Evolutionary conservation across 92 coral and sea anemone species (phyloP).

Genomic region (Parazoanthus swiftii): DNA sequence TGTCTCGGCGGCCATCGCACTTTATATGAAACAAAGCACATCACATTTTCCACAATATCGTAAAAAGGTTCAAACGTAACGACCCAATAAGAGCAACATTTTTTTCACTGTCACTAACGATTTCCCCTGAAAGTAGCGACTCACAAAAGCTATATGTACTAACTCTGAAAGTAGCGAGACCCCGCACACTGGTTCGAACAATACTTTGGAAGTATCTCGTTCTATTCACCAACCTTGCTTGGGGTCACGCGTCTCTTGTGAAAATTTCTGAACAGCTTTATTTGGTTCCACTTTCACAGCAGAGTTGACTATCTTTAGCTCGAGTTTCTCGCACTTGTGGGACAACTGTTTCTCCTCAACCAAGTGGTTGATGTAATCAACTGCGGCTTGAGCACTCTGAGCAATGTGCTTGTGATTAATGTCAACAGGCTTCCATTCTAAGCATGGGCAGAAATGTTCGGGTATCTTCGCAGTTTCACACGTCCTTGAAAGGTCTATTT

Average conservation of each 20-base stretch:
- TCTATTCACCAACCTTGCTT: constrained; percentile 9
- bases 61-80: no score
- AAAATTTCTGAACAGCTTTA: constrained; percentile 46
- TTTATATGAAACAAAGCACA: no score
- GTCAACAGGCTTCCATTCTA: constrained; percentile 54
- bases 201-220: no score
- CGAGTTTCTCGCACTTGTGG: constrained; percentile 41
- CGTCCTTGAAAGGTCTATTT: constrained; percentile 46
- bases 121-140: no score
- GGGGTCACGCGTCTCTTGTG: constrained; percentile 28
- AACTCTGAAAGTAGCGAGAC: no score
- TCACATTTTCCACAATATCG: no score
- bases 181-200: no score
- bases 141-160: no score
- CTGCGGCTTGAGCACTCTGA: constrained; percentile 39
- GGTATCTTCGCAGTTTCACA: constrained; percentile 55
- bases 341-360: constrained; percentile 28
- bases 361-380: constrained; percentile 46
- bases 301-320: constrained; percentile 44
- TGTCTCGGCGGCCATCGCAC: no score
- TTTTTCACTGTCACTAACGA: no score
- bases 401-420: constrained; percentile 50
- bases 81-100: no score
- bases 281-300: constrained; percentile 59
- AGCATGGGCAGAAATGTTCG: constrained; percentile 58